Evolutionary conservation across 2,888 invertebrate species (phyloP), one percentile per base, ranked within the genome.

Genomic region (Coenonympha glycerion): DNA sequence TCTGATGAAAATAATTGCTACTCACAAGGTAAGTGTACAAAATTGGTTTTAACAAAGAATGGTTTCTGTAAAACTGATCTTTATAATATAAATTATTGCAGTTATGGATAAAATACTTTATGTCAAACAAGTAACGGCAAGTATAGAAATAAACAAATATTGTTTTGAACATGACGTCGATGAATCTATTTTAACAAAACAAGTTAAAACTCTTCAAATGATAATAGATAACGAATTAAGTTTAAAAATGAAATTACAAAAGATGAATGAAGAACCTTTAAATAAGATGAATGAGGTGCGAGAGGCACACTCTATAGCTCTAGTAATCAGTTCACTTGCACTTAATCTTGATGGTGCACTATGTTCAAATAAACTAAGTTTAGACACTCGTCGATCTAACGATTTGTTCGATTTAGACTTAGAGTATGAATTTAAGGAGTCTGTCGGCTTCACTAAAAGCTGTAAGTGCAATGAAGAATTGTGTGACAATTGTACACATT

Each of bases 1-100:
- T 67, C 74, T 2, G 84, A 85, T 55, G 85, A 85, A 69, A 58
- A 51, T 21, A 59, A 75, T 50, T 84, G 81, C 60, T 55, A 60
- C 31, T 48, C 57, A 47, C 68, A 75, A 70, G 77, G 79, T 81
- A 61, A 47, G 21, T 37, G 11, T 13, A 31, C 6, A 15, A 31
- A 31, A n/a, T n/a, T n/a, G n/a, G n/a, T n/a, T n/a, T 8, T 15
- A 6, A 13, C 13, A 2, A 13, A 30, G 5, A 9, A 26, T 8
- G 3, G 9, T 26, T 2, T 3, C 2, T 8, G 3, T 16, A 4
- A 33, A 21, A 45, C 9, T 49, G 16, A 31, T 44, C 11, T 37
- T 31, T 39, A 8, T 2, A 28, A 31, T n/a, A n/a, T n/a, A 13
- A 41, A 49, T 42, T 40, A 52, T 76, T 76, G 18, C 64, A 80